Evolutionary conservation across 2,888 invertebrate species (phyloP).

Genomic region (Brachypalpus laphriformis): DNA sequence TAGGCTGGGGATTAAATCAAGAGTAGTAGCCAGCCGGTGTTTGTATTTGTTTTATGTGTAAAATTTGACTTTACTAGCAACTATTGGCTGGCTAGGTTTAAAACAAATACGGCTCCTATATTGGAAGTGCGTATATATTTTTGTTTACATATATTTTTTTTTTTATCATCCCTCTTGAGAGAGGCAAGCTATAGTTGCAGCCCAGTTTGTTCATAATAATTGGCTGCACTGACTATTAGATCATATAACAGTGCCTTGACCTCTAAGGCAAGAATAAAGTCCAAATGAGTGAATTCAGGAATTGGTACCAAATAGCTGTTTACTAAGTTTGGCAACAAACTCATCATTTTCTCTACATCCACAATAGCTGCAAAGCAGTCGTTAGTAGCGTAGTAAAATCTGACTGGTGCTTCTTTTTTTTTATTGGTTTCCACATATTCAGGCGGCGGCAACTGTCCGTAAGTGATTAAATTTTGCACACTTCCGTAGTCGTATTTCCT

Average conservation of each 20-base stretch:
- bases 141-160: no score
- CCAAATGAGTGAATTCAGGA: slow-evolving; percentile 86
- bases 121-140: no score
- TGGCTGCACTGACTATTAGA: slow-evolving; percentile 76
- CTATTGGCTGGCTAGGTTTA: no score
- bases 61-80: no score
- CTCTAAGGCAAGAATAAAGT: slow-evolving; percentile 87
- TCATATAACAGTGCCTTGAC: slow-evolving; percentile 85
- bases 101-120: no score
- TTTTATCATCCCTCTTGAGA: no score
- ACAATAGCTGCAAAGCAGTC: slow-evolving; percentile 86
- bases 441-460: slow-evolving; percentile 85
- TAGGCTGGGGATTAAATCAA: no score
- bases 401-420: slow-evolving; percentile 85
- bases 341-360: slow-evolving; percentile 84
- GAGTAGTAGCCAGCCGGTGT: no score
- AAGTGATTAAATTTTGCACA: slow-evolving; percentile 83
- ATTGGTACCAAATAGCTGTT: slow-evolving; percentile 83
- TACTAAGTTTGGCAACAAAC: slow-evolving; percentile 83
- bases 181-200: no score
- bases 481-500: slow-evolving; percentile 85
- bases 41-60: no score
- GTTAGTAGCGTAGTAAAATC: slow-evolving; percentile 86
- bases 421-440: slow-evolving; percentile 85
- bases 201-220: slow-evolving; percentile 49